Evolutionary conservation across 2,113 vertebrate species (phyloP).

Genomic region (Phocoena sinus): DNA sequence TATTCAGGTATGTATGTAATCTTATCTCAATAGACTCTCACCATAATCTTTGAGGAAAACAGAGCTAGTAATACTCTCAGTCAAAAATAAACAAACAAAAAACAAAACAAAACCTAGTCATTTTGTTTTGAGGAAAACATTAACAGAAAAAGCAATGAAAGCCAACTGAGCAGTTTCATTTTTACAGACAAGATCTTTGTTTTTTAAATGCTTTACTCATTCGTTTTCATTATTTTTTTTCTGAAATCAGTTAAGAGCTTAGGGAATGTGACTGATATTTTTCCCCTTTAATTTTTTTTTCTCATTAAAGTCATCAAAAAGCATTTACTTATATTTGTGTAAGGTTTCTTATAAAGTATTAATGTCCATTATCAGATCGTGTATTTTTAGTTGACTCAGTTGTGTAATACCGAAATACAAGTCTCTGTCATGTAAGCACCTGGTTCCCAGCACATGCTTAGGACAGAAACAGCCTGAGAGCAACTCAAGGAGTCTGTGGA

Average conservation of each 20-base stretch:
- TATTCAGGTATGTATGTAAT: background rate
- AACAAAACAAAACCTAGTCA: background rate
- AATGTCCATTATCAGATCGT: background rate
- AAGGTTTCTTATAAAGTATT: conserved; percentile 4
- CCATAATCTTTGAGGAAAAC: background rate
- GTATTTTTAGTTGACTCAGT: background rate
- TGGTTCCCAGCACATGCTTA: background rate
- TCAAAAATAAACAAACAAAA: background rate
- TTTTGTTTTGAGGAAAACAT: background rate
- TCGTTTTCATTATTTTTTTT: background rate
- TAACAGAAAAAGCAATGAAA: background rate
- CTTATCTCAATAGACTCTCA: background rate
- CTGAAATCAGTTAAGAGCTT: background rate
- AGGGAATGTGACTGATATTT: background rate
- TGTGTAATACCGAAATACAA: background rate
- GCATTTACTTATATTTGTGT: conserved; percentile 9
- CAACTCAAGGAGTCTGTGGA: background rate
- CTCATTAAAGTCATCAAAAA: conserved; percentile 25
- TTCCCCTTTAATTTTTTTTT: background rate
- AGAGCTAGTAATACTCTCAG: background rate
- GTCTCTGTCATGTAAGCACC: background rate
- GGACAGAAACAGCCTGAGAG: background rate
- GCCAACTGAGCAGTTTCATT: background rate
- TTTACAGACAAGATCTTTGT: background rate
- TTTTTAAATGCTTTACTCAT: conserved; percentile 8